These are phyloP conservation scores for Yponomeuta evonymella DNA, from an alignment of 2,888 invertebrate species.

Conservation along the genomic window DNA sequence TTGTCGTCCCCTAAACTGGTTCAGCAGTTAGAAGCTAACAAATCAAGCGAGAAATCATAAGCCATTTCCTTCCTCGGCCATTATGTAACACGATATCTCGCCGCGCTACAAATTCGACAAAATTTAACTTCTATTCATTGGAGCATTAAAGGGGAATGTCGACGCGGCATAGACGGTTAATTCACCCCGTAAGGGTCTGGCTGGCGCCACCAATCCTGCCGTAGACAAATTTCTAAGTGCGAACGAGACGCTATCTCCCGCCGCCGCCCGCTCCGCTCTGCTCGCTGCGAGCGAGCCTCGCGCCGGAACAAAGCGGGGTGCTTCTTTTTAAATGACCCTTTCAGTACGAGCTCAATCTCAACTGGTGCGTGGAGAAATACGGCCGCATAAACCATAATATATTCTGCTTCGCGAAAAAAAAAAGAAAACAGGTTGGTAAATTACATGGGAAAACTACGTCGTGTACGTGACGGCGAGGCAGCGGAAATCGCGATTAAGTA, in stretches of 20 bases:
- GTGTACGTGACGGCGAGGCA: constrained; percentile 52
- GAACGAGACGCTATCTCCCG: constrained; percentile 25
- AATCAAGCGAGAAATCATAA: constrained; percentile 47
- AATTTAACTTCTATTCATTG: constrained; percentile 63
- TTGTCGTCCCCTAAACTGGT: not conserved
- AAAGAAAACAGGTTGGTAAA: constrained; percentile 40
- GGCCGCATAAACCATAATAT: constrained; percentile 51
- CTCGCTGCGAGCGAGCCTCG: not conserved
- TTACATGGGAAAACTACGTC: constrained; percentile 31
- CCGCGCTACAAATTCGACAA: constrained; percentile 69
- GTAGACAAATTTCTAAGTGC: constrained; percentile 71
- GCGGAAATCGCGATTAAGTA: constrained; percentile 65
- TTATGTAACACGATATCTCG: constrained; percentile 61
- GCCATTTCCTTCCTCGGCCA: constrained; percentile 47
- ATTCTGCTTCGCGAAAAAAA: constrained; percentile 40
- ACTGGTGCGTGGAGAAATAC: constrained; percentile 56
- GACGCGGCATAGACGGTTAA: constrained; percentile 64
- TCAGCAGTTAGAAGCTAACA: constrained; percentile 7
- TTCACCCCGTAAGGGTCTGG: constrained; percentile 72
- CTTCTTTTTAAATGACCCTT: constrained; percentile 40
- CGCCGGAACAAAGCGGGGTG: constrained; percentile 9
- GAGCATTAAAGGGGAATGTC: constrained; percentile 67
- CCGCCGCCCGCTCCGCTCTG: not conserved
- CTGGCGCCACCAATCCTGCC: constrained; percentile 70
- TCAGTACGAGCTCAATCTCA: constrained; percentile 53